A percentile compares a stretch with the other conserved stretches of the same genome.
phyloP scores from a whole-genome alignment of 2,797 vertebrate genomes.

The Stomatorhinus walkeri region DNA sequence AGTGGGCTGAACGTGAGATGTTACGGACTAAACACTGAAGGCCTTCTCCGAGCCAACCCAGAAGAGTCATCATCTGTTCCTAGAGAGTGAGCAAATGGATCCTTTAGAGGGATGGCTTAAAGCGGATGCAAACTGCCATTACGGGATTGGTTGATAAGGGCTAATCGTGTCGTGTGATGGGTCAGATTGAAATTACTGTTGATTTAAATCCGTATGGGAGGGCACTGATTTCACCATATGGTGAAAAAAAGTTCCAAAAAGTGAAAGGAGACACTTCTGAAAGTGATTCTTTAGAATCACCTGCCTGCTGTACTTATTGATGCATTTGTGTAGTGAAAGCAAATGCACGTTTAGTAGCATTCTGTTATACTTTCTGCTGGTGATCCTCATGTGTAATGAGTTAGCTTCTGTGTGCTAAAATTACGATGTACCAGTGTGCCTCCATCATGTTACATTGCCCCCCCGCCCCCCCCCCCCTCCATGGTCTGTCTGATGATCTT shows the following conservation, averaged over 20 bases:
- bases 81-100: neutral
- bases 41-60: neutral
- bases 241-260: neutral
- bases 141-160: neutral
- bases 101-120: neutral
- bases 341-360: neutral
- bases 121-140: neutral
- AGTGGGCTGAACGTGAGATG: conserved; percentile 72
- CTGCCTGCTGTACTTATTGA: neutral
- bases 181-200: neutral
- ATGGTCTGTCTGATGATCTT: neutral
- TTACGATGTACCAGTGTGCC: neutral
- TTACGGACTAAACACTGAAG: conserved; percentile 47
- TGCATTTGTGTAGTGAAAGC: neutral
- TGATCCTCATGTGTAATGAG: neutral
- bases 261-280: neutral
- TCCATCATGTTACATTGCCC: neutral
- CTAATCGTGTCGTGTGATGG: neutral
- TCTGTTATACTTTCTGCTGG: neutral
- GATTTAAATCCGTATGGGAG: neutral
- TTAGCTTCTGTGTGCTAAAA: neutral
- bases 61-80: neutral
- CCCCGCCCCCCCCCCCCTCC: neutral
- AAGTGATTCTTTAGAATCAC: neutral
- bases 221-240: neutral